Conservation (phyloP, 2,797 vertebrate species). For the Nyctalus aviator region DNA sequence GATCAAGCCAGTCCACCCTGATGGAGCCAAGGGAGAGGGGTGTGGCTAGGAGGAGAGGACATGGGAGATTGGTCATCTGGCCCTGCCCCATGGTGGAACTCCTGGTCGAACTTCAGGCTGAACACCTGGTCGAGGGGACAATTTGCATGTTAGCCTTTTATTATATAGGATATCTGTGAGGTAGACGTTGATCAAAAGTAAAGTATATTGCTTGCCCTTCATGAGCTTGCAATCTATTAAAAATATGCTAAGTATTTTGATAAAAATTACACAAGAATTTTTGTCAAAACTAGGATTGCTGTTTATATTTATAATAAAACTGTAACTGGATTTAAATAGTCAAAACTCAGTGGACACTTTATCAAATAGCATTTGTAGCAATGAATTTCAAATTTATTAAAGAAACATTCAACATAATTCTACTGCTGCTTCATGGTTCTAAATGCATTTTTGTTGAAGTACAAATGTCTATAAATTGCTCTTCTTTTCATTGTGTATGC, state of each 20-base stretch:
- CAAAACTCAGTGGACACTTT: not conserved
- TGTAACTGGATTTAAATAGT: constrained; percentile 28
- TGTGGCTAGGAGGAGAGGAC: too few species aligned
- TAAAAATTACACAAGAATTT: not conserved
- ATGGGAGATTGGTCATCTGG: too few species aligned
- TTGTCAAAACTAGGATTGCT: not conserved
- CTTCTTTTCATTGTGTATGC: not conserved
- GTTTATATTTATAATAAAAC: not conserved
- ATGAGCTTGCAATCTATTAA: not conserved
- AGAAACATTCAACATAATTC: not conserved
- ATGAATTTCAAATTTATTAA: not conserved
- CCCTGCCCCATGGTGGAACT: too few species aligned
- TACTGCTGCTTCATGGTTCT: not conserved
- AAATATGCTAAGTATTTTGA: not conserved
- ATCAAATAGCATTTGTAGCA: not conserved
- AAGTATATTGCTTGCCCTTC: not conserved
- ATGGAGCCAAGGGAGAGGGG: too few species aligned
- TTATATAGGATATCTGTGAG: not conserved
- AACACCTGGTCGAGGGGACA: too few species aligned
- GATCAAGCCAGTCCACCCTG: too few species aligned
- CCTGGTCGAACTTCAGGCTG: too few species aligned
- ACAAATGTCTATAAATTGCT: not conserved
- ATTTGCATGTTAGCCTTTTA: too few species aligned
- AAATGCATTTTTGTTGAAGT: not conserved
- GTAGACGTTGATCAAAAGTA: not conserved